Evolutionary conservation across 2,888 invertebrate genomes (phyloP), one percentile per base, ranked within the genome.

Genomic region (Drosophila colorata): DNA sequence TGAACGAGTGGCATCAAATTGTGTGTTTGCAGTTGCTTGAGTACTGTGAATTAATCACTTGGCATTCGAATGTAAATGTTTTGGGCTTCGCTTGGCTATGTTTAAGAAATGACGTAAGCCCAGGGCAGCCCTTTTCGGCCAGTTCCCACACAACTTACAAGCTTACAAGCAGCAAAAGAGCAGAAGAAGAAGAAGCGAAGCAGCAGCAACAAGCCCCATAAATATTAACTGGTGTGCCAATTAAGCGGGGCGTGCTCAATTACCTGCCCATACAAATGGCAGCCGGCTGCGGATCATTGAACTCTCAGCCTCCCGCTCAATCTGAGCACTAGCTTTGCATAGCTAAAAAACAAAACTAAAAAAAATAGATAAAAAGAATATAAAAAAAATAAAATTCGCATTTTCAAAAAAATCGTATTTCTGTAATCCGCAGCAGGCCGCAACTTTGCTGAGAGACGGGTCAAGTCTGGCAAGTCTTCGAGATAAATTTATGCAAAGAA

Each of bases 71-170:
- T 65, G 47, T 56, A 31, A 35, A 49, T 37, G 33, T 37, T 55
- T 47, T 53, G 14, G 23, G 48, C 53, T 43, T 31, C 28, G 28
- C 28, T 28, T 2, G 20, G 20, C 66, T 81, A 63, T 61, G 31
- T 69, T 82, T 65, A 61, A 31, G 56, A 33, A 13, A 77, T 83
- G 82, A 82, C 73, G 88, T 85, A 82, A 82, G 77, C 69, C 20
- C n/a, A 69, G 78, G 69, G 59, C 57, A 74, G 69, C 74, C 74
- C 77, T 75, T 70, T 53, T 65, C 14, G 18, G 23, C 47, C 33
- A 28, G 68, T 75, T 69, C 69, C 68, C 74, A 72, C 57, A 44
- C 14, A 23, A 23, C 14, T 38, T 53, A 52, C 18, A 53, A 43
- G 51, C 47, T 28, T 41, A 52, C 40, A 37, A 64, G 28, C 28